Base-by-base conservation (phyloP, 1,140 invertebrate species). In the Hycleus cichorii region DNA sequence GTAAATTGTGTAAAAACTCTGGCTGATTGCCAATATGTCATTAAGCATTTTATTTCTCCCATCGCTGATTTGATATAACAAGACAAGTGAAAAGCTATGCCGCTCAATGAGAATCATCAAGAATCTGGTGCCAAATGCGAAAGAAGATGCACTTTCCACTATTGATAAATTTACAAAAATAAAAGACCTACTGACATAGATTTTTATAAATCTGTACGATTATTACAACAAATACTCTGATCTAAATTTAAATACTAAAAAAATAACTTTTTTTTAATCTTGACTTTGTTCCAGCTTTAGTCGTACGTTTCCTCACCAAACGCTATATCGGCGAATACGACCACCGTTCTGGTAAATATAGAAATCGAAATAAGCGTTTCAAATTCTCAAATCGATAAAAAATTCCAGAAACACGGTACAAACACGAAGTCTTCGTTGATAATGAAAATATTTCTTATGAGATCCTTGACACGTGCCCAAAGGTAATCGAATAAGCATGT, bases 251-350 rank as follows among this genome's bases (percentile, higher is more conserved):
- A 32, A 5, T 42, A 8, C 3, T 10, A 39, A 49, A 18, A n/a
- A 18, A 18, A 18, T 18, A 18, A 18, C 18, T 49, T 49, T 25
- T 39, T 32, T 52, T 11, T 27, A 45, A 32, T 53, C 9, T 59
- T 58, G 45, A 53, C 58, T 62, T 72, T 63, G 68, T 84, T 83
- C 54, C 83, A 93, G 91, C 91, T 39, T 68, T 95, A 67, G 90
- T 89, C 38, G 92, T 95, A 45, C 82, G 92, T 62, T 95, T 93
- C 71, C 75, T 95, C 44, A 95, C 92, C 0, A 89, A 87, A 68
- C 77, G 91, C 60, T 95, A 93, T 74, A 95, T 95, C 58, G 91
- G 92, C 45, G 92, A 95, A 76, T 95, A 95, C 74, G 91, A 94
- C 74, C 91, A 94, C 75, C 89, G 92, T 76, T 84, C 88, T 78